Conservation (phyloP, 1,140 invertebrate species). For the Trichoplusia ni region DNA sequence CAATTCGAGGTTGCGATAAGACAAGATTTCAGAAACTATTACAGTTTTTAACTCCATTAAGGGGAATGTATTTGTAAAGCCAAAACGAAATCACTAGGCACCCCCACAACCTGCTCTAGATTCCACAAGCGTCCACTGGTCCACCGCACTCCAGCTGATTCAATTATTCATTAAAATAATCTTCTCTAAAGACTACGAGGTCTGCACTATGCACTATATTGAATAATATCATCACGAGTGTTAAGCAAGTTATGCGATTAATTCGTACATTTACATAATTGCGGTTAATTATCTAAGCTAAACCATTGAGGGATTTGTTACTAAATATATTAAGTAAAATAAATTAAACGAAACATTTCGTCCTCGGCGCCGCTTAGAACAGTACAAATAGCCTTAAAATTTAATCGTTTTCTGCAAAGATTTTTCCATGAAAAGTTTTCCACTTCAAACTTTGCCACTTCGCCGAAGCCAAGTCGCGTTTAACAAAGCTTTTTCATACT, state of each 20-base stretch:
- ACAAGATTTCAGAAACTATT: conserved; percentile 26
- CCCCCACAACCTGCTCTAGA: conserved; percentile 51
- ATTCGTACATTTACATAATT: conserved; percentile 36
- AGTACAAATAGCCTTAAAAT: conserved; percentile 76
- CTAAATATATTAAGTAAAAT: conserved; percentile 29
- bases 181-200: conserved; percentile 47
- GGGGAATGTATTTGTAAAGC: conserved; percentile 46
- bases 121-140: conserved; percentile 60
- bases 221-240: conserved; percentile 40
- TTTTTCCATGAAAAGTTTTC: conserved; percentile 80
- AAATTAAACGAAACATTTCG: conserved; percentile 44
- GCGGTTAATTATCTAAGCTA: conserved; percentile 14
- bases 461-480: conserved; percentile 75
- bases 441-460: conserved; percentile 80
- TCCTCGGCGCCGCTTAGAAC: conserved; percentile 55
- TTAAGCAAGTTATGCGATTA: conserved; percentile 38
- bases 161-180: conserved; percentile 74
- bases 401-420: conserved; percentile 78
- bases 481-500: conserved; percentile 81
- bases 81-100: conserved; percentile 62
- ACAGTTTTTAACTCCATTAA: conserved; percentile 36
- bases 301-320: conserved; percentile 23
- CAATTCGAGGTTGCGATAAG: conserved; percentile 34
- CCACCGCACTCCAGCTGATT: conserved; percentile 65
- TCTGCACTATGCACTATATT: conserved; percentile 45